Percentiles rank a stretch among this genome's conserved stretches.
phyloP scores from a whole-genome alignment of 2,797 vertebrate species.

The Scyliorhinus canicula region DNA sequence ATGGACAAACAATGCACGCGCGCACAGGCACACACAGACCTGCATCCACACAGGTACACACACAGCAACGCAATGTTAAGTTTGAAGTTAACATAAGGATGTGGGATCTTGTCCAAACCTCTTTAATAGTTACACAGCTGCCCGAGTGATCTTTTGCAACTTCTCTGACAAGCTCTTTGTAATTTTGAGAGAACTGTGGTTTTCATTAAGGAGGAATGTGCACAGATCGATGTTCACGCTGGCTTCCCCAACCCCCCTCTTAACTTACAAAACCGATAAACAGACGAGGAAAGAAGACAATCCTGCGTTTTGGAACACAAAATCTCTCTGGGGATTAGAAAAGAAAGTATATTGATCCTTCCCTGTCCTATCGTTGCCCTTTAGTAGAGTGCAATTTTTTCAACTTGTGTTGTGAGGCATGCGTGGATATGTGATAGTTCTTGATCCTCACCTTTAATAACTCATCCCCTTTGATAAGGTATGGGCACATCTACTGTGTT shows the following conservation, averaged over 20 bases:
- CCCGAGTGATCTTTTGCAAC: background rate
- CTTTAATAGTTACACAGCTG: background rate
- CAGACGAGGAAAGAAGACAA: background rate
- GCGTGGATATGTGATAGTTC: no score
- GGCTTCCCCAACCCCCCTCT: background rate
- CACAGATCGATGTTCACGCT: background rate
- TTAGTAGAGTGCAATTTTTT: background rate
- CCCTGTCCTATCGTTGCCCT: background rate
- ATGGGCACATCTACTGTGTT: background rate
- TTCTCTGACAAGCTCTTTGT: background rate
- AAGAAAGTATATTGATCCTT: no score
- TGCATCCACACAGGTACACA: conserved; percentile 52
- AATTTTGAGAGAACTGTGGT: conserved; percentile 27
- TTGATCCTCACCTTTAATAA: background rate
- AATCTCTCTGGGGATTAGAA: background rate
- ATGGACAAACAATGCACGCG: conserved; percentile 66
- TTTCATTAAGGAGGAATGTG: conserved; percentile 32
- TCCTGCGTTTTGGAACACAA: background rate
- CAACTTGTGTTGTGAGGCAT: background rate
- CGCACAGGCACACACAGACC: conserved; percentile 46
- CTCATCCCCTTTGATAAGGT: background rate
- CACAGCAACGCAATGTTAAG: conserved; percentile 44
- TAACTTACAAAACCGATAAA: background rate
- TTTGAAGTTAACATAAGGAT: background rate
- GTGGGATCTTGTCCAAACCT: background rate